Base-by-base conservation (phyloP, 1,140 invertebrate species). In the Drosophila burlai region DNA sequence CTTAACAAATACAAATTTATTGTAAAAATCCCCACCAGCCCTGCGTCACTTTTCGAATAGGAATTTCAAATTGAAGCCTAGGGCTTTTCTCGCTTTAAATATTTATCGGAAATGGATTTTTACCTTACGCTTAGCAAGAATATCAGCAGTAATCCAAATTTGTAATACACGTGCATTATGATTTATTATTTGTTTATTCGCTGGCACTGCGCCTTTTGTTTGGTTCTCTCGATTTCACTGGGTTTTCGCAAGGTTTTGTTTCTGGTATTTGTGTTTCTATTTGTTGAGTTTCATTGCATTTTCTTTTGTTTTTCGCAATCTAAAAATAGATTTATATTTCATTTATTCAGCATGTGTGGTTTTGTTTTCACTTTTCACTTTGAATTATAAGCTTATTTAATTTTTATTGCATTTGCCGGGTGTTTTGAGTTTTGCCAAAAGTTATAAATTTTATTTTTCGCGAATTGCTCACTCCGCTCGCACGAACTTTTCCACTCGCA, bases 101-200 rank as follows among this genome's bases (percentile, higher is more conserved):
- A 38, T 59, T 64, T 55, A 71, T 45, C 61, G 21, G 1, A 9
- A 40, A 26, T 42, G 47, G 66, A n/a, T 62, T 31, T 77, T 91
- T 91, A 92, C 91, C 91, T 92, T 52, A 92, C 80, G 75, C 84
- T 91, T 67, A 92, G 80, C 64, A 92, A 65, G 80, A 92, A 91
- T 77, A 92, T 92, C 50, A 92, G 65, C 40, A 92, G 74, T 84
- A 92, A 80, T 90, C 91, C 91, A 65, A 92, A 92, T 79, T 92
- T 92, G 76, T 87, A 92, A 77, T 89, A 89, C 71, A 89, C 85
- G 61, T 85, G 85, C 85, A 89, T 89, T 62, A 72, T 90, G 49
- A 31, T 72, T 57, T 40, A 52, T 58, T 65, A 49, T 49, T 52
- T 61, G 55, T 43, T 67, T 66, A 49, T 26, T 29, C 46, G 43